Percentiles rank a stretch among this genome's conserved stretches.
Conservation (phyloP, 2,888 invertebrate species). For the Morpho deidamia region DNA sequence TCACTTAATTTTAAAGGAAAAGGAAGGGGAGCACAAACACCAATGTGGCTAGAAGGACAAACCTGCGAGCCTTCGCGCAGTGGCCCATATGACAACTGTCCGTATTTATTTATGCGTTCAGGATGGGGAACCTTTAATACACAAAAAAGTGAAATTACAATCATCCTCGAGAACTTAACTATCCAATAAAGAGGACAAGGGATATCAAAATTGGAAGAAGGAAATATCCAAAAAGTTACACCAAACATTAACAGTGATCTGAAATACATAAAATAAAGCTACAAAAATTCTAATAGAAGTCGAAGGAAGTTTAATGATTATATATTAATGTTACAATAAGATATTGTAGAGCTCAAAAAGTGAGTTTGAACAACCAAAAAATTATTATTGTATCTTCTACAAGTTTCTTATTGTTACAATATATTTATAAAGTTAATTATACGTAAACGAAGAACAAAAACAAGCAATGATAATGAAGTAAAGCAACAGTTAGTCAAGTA, state of each 20-base stretch:
- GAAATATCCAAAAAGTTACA: constrained; percentile 47
- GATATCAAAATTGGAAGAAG: constrained; percentile 37
- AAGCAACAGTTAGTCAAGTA: constrained; percentile 70
- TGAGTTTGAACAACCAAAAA: no score
- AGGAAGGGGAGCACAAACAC: constrained; percentile 72
- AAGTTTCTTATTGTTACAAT: constrained; percentile 48
- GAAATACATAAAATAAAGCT: constrained; percentile 21
- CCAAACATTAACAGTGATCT: constrained; percentile 33
- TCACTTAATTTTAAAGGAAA: constrained; percentile 44
- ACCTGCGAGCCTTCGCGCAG: constrained; percentile 83
- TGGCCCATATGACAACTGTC: constrained; percentile 83
- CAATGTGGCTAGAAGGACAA: constrained; percentile 76
- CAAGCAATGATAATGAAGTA: constrained; percentile 46
- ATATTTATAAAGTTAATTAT: constrained; percentile 11
- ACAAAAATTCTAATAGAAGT: constrained; percentile 16
- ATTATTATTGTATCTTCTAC: constrained; percentile 13
- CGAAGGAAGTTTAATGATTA: constrained; percentile 9
- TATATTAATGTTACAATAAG: constrained; percentile 24
- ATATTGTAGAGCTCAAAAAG: constrained; percentile 16
- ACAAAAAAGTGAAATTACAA: constrained; percentile 72
- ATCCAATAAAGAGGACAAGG: constrained; percentile 53
- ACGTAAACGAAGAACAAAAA: constrained; percentile 30
- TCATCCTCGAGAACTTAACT: constrained; percentile 30
- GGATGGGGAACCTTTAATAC: constrained; percentile 83
- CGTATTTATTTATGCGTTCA: constrained; percentile 79